Conservation (phyloP, 1,140 invertebrate genomes). For the Tetramorium alpestre region DNA sequence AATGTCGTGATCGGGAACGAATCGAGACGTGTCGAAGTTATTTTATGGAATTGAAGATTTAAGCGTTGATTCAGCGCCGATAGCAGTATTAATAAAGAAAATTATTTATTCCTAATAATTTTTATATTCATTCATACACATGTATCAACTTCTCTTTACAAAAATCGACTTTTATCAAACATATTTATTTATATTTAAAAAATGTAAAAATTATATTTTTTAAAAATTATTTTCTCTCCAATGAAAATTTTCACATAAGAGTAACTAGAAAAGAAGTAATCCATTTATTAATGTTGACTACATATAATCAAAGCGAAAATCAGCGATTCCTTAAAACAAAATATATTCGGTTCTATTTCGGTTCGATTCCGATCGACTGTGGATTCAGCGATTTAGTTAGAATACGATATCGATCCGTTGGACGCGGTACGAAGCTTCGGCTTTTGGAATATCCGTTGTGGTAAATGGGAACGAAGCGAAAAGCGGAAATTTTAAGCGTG, state of each 20-base stretch:
- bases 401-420: slow-evolving; percentile 55
- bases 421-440: slow-evolving; percentile 50
- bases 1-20: slow-evolving; percentile 26
- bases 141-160: neutral
- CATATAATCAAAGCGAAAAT: neutral
- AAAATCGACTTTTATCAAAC: neutral
- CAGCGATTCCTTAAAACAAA: slow-evolving; percentile 1
- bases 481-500: slow-evolving; percentile 28
- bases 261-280: neutral
- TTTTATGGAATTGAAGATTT: slow-evolving; percentile 12
- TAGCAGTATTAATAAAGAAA: neutral
- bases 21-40: neutral
- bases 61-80: neutral
- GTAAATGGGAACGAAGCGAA: neutral
- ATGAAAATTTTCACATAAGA: neutral
- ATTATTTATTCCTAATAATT: neutral
- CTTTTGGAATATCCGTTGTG: slow-evolving; percentile 45
- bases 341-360: neutral
- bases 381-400: slow-evolving; percentile 22
- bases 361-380: slow-evolving; percentile 15
- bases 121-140: neutral
- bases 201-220: neutral
- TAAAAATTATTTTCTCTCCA: neutral
- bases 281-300: neutral
- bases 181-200: neutral